A percentile compares a stretch with the other conserved stretches of the same genome.
Conservation (phyloP, 2,797 vertebrate genomes). For the Ataeniobius toweri region DNA sequence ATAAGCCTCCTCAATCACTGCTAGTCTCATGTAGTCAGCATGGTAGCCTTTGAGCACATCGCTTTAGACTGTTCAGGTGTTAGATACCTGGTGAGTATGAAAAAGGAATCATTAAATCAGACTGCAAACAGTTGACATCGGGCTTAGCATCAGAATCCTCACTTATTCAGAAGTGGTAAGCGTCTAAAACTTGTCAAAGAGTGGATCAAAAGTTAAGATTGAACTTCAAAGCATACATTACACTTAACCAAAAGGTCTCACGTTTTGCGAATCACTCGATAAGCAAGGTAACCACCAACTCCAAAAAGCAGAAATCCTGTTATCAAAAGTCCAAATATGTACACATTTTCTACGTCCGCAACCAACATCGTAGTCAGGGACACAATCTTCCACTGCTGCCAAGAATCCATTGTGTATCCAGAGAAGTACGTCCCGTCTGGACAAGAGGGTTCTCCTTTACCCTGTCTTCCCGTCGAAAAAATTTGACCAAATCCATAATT, state of each 20-base stretch:
- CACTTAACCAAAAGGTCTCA: background rate
- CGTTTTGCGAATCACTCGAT: no score
- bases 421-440: no score
- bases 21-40: background rate
- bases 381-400: no score
- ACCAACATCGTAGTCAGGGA: no score
- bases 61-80: background rate
- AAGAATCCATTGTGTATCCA: no score
- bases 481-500: no score
- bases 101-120: background rate
- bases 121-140: background rate
- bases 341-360: no score
- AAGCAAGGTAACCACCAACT: no score
- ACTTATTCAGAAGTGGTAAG: background rate
- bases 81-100: background rate
- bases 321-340: no score
- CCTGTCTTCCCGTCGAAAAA: no score
- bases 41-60: slow-evolving; percentile 6
- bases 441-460: no score
- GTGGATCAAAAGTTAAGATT: slow-evolving; percentile 9
- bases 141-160: background rate
- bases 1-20: slow-evolving; percentile 12
- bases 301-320: no score
- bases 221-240: background rate
- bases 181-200: slow-evolving; percentile 5